A percentile compares a stretch with the other conserved stretches of the same genome.
These are phyloP conservation scores for Apamea epomidion DNA, from an alignment of 2,888 invertebrate species.

Conservation along the genomic window DNA sequence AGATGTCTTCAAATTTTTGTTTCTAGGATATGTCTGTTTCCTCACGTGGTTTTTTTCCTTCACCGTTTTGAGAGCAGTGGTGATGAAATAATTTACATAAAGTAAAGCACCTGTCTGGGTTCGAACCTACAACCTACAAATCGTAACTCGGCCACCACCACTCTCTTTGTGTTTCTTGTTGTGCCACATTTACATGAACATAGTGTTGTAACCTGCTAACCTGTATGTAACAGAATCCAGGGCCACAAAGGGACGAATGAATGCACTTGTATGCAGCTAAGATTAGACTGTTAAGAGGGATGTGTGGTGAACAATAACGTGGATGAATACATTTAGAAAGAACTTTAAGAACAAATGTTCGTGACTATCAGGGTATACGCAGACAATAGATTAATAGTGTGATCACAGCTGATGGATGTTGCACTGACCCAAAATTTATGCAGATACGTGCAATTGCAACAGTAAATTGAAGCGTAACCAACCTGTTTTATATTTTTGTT, in stretches of 20 bases:
- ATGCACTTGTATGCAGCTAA: neutral
- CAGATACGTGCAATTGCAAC: neutral
- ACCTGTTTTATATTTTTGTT: constrained; percentile 78
- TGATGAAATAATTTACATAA: no score
- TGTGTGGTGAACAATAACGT: neutral
- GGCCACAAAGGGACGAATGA: neutral
- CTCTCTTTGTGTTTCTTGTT: neutral
- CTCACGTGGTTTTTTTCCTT: no score
- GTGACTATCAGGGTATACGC: neutral
- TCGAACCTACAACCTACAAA: no score
- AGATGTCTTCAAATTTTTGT: no score
- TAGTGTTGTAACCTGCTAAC: neutral
- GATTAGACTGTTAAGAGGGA: neutral
- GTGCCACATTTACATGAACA: neutral
- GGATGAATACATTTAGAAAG: no score
- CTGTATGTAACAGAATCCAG: neutral
- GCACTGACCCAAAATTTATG: neutral
- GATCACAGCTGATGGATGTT: neutral
- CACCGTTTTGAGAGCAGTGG: no score
- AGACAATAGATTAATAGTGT: neutral
- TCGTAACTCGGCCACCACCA: no score
- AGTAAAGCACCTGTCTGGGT: no score
- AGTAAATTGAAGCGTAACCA: constrained; percentile 23
- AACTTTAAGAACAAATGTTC: neutral
- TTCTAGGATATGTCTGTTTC: no score